These are phyloP conservation scores for Mya arenaria DNA, from an alignment of 1,140 invertebrate genomes.

Conservation along the genomic window DNA sequence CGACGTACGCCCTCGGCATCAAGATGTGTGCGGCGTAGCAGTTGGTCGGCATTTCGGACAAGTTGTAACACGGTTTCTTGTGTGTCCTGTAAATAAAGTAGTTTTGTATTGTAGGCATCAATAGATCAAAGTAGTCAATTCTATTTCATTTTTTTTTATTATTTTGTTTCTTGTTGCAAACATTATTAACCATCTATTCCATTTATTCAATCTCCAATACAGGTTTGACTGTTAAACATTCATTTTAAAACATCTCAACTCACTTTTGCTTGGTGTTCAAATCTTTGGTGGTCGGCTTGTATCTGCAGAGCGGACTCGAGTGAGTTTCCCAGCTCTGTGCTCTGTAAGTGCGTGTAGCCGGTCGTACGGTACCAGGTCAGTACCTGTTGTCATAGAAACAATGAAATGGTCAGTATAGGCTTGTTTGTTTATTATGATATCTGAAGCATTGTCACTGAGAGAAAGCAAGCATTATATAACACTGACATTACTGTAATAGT, in stretches of 20 bases:
- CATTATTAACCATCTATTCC: too few species aligned
- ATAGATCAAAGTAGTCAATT: too few species aligned
- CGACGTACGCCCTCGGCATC: slow-evolving; percentile 85
- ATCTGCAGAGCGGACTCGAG: slow-evolving; percentile 87
- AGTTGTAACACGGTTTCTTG: slow-evolving; percentile 90
- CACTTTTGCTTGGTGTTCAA: slow-evolving; percentile 88
- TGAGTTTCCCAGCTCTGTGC: slow-evolving; percentile 84
- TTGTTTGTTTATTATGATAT: not conserved
- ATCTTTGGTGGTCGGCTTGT: slow-evolving; percentile 87
- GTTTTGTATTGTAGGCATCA: not conserved
- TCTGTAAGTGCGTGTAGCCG: slow-evolving; percentile 76
- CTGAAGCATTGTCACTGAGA: not conserved
- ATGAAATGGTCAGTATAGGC: too few species aligned
- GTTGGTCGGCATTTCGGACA: slow-evolving; percentile 89
- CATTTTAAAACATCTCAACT: too few species aligned
- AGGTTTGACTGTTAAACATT: too few species aligned
- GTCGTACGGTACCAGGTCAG: slow-evolving; percentile 79
- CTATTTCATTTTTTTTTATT: too few species aligned
- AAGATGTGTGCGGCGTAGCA: slow-evolving; percentile 87
- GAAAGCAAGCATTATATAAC: too few species aligned
- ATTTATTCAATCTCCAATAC: too few species aligned
- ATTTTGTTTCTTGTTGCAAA: too few species aligned
- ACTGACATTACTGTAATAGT: too few species aligned
- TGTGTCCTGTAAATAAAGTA: slow-evolving; percentile 83
- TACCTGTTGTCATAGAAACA: slow-evolving; percentile 72